Base-by-base conservation (phyloP, 53 echinoderm and acorn worm genomes). In the Temnopleurus reevesii region DNA sequence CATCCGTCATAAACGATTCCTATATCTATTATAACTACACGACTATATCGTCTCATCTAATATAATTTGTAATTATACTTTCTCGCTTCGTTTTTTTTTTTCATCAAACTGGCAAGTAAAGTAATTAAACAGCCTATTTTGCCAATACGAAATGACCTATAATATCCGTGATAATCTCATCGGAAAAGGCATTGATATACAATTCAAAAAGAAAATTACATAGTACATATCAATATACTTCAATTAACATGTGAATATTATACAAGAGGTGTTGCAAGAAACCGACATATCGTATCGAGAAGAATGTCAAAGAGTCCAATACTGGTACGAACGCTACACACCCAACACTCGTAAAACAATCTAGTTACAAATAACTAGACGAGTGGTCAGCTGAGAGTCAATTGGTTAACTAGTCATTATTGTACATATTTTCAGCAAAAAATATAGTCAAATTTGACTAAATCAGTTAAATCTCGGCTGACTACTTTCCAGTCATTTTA, bases 71-170 rank as follows among this genome's bases (percentile, higher is more conserved):
- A 1, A 18, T 8, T 55, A 8, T 63, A 71, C 71, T 41, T 71
- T 38, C 71, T 71, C 41, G 71, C 71, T 43, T 23, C 71, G 71
- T 71, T 71, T 17, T 49, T 12, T n/a, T 49, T 49, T 12, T 41
- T 41, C 41, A 71, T 79, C 30, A 79, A 30, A 79, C 29, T 30
- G 28, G 49, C 79, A 79, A 46, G 49, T n/a, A 79, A 79, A 49
- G 49, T 44, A 45, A 43, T 76, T 76, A 35, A 83, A 83, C 83
- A 83, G 83, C 83, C 83, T 51, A 83, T 83, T 83, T 83, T 55
- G 83, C 51, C 83, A 83, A 83, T 83, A 83, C 83, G 83, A 79
- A 79, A 49, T 79, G 23, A 79, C 79, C 79, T 47, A 47, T 79
- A 7, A 19, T 41, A 71, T 30, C 71, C 71, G 71, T 34, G 71